Percentiles rank a stretch among this genome's conserved stretches.
Evolutionary conservation across 2,797 vertebrate genomes (phyloP).

Genomic region (Trematocara caparti): DNA sequence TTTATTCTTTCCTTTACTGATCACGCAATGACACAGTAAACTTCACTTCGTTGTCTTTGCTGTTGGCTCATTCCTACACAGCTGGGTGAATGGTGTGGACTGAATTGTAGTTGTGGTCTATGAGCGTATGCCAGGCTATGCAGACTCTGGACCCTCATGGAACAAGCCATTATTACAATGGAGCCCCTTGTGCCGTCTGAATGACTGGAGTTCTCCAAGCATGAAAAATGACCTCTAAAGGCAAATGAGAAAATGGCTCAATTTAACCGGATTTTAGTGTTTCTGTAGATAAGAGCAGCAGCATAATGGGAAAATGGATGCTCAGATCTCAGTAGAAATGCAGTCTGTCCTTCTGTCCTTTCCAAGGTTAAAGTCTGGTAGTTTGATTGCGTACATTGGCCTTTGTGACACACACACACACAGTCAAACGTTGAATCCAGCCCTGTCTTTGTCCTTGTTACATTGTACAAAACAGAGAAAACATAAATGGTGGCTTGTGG

Average conservation of each 20-base stretch:
- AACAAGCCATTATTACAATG: slow-evolving; percentile 55
- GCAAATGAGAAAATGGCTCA: slow-evolving; percentile 76
- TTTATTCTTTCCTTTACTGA: slow-evolving; percentile 34
- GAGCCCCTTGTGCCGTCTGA: slow-evolving; percentile 54
- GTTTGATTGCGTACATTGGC: slow-evolving; percentile 45
- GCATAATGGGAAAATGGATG: slow-evolving; percentile 68
- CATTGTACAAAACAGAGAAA: slow-evolving; percentile 37
- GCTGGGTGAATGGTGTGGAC: slow-evolving; percentile 14
- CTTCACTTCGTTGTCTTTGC: slow-evolving; percentile 17
- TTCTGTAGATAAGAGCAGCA: slow-evolving; percentile 75
- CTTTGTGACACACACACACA: slow-evolving; percentile 31
- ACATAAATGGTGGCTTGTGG: slow-evolving; percentile 63
- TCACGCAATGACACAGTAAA: slow-evolving; percentile 11
- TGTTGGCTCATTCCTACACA: slow-evolving; percentile 24
- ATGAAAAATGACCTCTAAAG: slow-evolving; percentile 75
- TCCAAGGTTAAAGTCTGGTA: slow-evolving; percentile 64
- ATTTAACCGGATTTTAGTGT: slow-evolving; percentile 76
- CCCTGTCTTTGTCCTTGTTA: slow-evolving; percentile 39
- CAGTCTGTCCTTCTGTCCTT: slow-evolving; percentile 57
- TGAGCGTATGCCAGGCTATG: slow-evolving; percentile 19
- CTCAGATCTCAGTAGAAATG: slow-evolving; percentile 65
- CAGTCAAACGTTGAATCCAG: slow-evolving; percentile 12
- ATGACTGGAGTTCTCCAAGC: slow-evolving; percentile 66
- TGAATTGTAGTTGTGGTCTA: slow-evolving; percentile 47
- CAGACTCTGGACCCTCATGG: slow-evolving; percentile 34